phyloP scores from a whole-genome alignment of 2,113 vertebrate genomes.

The Sturnira hondurensis region DNA sequence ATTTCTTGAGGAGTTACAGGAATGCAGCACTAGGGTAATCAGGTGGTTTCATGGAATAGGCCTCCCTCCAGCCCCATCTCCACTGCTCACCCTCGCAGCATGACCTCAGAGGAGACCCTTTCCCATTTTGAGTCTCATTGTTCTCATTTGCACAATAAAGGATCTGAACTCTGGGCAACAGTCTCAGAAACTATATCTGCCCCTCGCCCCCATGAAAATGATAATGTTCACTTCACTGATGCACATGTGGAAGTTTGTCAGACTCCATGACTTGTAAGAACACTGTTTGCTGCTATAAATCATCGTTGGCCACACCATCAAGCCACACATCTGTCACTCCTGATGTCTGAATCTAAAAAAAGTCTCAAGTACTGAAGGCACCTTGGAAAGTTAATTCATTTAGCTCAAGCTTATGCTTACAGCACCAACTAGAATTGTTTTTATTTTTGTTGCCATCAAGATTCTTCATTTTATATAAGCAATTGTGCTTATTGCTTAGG shows the following conservation, averaged over 20 bases:
- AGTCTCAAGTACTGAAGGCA: not conserved
- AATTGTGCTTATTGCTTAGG: not conserved
- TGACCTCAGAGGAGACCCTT: accelerated
- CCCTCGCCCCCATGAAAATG: not conserved
- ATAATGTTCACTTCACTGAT: not conserved
- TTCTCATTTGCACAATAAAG: not conserved
- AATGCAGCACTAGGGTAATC: not conserved
- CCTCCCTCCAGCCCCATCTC: not conserved
- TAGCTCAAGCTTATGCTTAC: not conserved
- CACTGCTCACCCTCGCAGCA: not conserved
- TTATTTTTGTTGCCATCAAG: not conserved
- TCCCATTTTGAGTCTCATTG: not conserved
- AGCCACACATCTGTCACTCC: not conserved
- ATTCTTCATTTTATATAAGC: not conserved
- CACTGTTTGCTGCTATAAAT: not conserved
- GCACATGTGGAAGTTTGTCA: not conserved
- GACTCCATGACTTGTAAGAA: not conserved
- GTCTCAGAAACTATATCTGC: not conserved
- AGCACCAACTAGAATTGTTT: not conserved
- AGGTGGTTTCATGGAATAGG: not conserved
- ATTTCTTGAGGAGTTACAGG: not conserved
- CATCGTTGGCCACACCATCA: not conserved
- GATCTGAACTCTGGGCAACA: not conserved
- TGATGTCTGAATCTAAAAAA: not conserved
- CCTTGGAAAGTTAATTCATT: not conserved